Evolutionary conservation across 2,113 vertebrate species (phyloP).

Genomic region (Laticauda colubrina): DNA sequence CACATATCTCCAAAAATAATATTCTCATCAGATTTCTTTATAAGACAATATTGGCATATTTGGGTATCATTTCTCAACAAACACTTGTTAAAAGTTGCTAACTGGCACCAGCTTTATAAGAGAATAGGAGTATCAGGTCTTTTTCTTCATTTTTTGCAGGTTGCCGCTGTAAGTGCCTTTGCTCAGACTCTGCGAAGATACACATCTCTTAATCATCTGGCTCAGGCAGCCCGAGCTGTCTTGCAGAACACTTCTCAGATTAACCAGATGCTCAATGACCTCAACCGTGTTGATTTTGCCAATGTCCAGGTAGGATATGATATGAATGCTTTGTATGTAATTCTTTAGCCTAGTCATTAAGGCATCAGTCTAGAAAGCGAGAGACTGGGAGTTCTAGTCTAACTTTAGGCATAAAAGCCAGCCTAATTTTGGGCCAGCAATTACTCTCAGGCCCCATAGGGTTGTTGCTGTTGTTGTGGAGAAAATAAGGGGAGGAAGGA

Average conservation of each 20-base stretch:
- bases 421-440: background rate
- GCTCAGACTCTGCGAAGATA: conserved; percentile 98
- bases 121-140: background rate
- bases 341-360: background rate
- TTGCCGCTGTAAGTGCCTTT: conserved; percentile 97
- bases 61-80: conserved; percentile 17
- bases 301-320: conserved; percentile 89
- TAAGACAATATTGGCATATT: conserved; percentile 29
- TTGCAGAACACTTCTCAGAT: conserved; percentile 99
- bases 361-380: background rate
- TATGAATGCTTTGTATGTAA: background rate
- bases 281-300: conserved; percentile 98
- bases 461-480: background rate
- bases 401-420: background rate
- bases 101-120: background rate
- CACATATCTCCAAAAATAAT: background rate
- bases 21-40: background rate
- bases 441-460: background rate
- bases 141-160: conserved; percentile 67
- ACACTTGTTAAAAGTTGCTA: background rate
- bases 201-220: conserved; percentile 98
- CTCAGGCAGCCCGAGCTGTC: conserved; percentile 95
- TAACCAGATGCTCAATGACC: conserved; percentile 99
- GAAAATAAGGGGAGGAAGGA: background rate
- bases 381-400: background rate